These are phyloP conservation scores for Eilema caniola DNA, from an alignment of 2,888 invertebrate genomes.

Conservation along the genomic window DNA sequence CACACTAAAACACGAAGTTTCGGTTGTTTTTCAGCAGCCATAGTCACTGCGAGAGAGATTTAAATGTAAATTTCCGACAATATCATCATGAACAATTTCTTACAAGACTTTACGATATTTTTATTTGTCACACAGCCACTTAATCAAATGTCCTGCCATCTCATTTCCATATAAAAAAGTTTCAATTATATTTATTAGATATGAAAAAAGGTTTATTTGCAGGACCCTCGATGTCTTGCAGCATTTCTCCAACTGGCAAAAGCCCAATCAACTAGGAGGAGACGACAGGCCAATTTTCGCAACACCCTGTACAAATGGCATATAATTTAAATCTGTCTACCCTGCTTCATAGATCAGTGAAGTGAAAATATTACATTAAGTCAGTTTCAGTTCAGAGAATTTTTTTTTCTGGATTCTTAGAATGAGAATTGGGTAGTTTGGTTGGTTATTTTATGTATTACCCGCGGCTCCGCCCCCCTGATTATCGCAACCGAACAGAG, in stretches of 20 bases:
- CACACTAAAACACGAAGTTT: too few species aligned
- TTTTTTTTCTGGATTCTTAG: not conserved
- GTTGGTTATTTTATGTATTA: too few species aligned
- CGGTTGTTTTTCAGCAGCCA: too few species aligned
- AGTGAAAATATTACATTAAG: not conserved
- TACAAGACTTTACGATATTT: not conserved
- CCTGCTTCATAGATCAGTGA: not conserved
- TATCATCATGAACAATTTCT: not conserved
- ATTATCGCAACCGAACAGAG: too few species aligned
- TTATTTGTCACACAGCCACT: not conserved
- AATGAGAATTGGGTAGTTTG: too few species aligned
- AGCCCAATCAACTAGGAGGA: not conserved
- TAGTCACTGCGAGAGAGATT: too few species aligned
- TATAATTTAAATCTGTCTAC: slow-evolving; percentile 7
- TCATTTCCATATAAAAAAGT: not conserved
- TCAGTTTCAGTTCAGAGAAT: not conserved
- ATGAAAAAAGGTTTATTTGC: not conserved
- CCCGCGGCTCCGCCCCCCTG: too few species aligned
- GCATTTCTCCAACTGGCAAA: not conserved
- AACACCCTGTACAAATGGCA: slow-evolving; percentile 1
- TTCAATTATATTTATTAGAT: not conserved
- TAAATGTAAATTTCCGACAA: too few species aligned
- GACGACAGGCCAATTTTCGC: not conserved
- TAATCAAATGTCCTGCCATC: not conserved
- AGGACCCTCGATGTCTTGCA: not conserved